Percentiles rank a stretch among this genome's conserved stretches.
These are phyloP conservation scores for Trachymyrmex septentrionalis DNA, from an alignment of 1,140 invertebrate species.

Conservation along the genomic window DNA sequence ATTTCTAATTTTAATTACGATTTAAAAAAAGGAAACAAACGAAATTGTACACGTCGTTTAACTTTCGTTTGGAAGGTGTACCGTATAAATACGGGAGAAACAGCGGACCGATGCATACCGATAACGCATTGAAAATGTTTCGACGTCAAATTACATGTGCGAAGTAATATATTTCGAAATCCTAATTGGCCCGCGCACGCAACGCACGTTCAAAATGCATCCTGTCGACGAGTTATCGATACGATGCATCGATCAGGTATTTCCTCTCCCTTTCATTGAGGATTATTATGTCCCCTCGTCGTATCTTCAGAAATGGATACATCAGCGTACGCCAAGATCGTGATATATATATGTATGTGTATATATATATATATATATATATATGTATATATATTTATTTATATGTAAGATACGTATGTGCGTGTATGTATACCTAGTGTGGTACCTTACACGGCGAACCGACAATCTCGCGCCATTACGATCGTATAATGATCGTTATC, in stretches of 20 bases:
- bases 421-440: conserved; percentile 57
- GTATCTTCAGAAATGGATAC: conserved; percentile 74
- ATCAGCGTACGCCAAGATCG: conserved; percentile 52
- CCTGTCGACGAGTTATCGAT: conserved; percentile 42
- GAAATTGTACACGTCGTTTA: background rate
- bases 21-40: background rate
- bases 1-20: too few species aligned
- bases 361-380: background rate
- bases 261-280: background rate
- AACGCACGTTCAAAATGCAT: conserved; percentile 46
- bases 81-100: background rate
- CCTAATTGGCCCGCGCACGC: conserved; percentile 42
- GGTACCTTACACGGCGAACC: conserved; percentile 73
- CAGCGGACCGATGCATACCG: conserved; percentile 27
- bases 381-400: background rate
- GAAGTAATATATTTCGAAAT: conserved; percentile 58
- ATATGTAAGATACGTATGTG: background rate
- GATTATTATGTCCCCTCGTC: conserved; percentile 67
- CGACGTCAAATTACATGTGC: conserved; percentile 52
- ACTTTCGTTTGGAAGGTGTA: conserved; percentile 6
- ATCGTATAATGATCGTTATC: conserved; percentile 83
- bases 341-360: conserved; percentile 14
- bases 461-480: conserved; percentile 83
- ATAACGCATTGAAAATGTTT: conserved; percentile 44
- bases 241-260: conserved; percentile 65